Percentiles rank a stretch among this genome's conserved stretches.
phyloP scores from a whole-genome alignment of 1,140 invertebrate genomes.

The Bradynema listronoti region DNA sequence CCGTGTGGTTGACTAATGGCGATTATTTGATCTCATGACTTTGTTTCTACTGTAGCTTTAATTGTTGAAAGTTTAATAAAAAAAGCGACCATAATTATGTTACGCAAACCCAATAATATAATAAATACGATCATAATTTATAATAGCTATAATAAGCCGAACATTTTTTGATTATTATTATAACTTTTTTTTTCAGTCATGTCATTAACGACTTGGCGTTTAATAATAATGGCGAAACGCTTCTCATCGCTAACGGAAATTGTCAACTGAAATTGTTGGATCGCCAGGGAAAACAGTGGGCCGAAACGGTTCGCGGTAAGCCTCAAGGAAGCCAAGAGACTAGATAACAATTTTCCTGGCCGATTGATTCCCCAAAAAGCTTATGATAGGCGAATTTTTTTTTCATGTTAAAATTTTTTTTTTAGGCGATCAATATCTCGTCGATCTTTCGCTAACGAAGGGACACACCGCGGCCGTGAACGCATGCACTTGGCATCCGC shows the following conservation, averaged over 20 bases:
- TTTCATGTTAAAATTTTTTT: constrained; percentile 1
- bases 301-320: constrained; percentile 78
- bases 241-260: constrained; percentile 63
- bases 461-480: constrained; percentile 88
- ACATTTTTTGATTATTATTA: constrained; percentile 10
- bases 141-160: too few species aligned
- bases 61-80: too few species aligned
- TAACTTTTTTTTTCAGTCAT: constrained; percentile 63
- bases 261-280: constrained; percentile 67
- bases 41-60: too few species aligned
- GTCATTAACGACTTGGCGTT: constrained; percentile 83
- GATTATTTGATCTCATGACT: too few species aligned
- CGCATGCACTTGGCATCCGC: constrained; percentile 85
- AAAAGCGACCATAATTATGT: too few species aligned
- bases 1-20: too few species aligned
- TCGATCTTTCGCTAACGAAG: constrained; percentile 86
- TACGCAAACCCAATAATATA: too few species aligned
- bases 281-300: constrained; percentile 85
- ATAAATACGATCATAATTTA: too few species aligned
- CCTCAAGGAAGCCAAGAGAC: too few species aligned
- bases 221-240: constrained; percentile 81
- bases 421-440: constrained; percentile 80
- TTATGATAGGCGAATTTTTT: too few species aligned
- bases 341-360: too few species aligned
- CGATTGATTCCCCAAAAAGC: too few species aligned